Base-by-base conservation (phyloP, 2,113 vertebrate genomes). In the Heterochromis multidens region DNA sequence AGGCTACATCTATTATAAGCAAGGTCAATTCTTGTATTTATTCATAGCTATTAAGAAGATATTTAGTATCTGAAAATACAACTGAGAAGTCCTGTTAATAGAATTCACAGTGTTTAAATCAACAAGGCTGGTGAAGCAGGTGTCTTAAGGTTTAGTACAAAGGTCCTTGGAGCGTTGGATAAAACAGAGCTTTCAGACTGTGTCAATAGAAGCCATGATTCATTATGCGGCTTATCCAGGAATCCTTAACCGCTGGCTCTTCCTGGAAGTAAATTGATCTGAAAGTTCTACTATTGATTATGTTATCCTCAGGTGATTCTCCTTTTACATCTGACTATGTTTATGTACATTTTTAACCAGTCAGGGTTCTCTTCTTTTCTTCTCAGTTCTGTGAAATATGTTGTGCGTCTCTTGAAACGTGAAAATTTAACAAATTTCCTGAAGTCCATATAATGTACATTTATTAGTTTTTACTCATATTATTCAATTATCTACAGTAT, bases 191-290 rank as follows among this genome's bases (percentile, higher is more conserved):
- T 80, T 74, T 80, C 65, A 89, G 76, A 70, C 77, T 13, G 23
- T 7, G 21, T 88, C 83, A 27, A 84, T 84, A 80, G 17, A 3
- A 65, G 81, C 43, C 2, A 0, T 17, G 79, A 81, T 27, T 86
- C 78, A 79, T 85, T 83, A 81, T 65, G 49, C 74, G 52, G 86
- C 65, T 56, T n/a, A 23, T 83, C 79, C 61, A 82, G 84, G 79
- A 84, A 82, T 74, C 49, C 79, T 57, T 2, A n/a, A 3, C 82
- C 16, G 27, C 46, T 6, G 13, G 43, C 56, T 2, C 1, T 79
- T 84, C 46, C 84, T 67, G 82, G 82, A 88, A 90, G 59, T 79
- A 35, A 83, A 85, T 77, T 52, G 63, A 92, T 89, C 87, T 74
- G 27, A 85, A 58, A 79, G 57, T 60, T 67, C 13, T 65, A n/a